Percentiles rank a stretch among this genome's conserved stretches.
Conservation (phyloP, 2,113 vertebrate species). For the Percopsis transmontana region DNA sequence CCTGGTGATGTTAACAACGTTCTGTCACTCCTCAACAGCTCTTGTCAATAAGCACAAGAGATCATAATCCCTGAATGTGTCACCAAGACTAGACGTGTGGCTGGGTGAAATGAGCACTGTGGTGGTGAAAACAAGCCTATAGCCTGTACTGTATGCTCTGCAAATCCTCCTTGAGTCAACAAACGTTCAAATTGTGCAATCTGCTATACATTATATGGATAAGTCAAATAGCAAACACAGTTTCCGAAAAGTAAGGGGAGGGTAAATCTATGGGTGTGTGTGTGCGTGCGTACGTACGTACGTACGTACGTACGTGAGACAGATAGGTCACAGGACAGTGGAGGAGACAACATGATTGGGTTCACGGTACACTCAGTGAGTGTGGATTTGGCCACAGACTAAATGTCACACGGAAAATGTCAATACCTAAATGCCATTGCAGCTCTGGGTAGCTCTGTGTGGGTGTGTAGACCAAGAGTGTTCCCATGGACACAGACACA, state of each 20-base stretch:
- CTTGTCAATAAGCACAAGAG: no score
- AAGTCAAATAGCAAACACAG: background rate
- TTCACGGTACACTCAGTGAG: constrained; percentile 46
- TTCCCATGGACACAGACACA: background rate
- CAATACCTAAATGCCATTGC: constrained; percentile 71
- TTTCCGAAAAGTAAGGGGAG: background rate
- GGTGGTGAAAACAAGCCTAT: background rate
- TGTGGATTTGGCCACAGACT: constrained; percentile 63
- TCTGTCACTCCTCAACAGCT: no score
- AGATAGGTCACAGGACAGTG: constrained; percentile 26
- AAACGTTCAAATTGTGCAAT: background rate
- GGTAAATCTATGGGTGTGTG: background rate
- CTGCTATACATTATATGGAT: background rate
- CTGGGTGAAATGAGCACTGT: background rate
- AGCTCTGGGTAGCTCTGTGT: constrained; percentile 20
- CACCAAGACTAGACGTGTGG: background rate
- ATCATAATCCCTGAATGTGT: no score
- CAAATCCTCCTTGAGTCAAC: background rate
- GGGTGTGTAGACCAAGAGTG: background rate
- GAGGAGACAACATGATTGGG: constrained; percentile 42
- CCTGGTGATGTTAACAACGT: no score
- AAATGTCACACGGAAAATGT: constrained; percentile 77
- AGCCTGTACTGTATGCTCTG: background rate
- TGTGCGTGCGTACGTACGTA: background rate
- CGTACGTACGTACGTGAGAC: constrained; percentile 1